A percentile compares a stretch with the other conserved stretches of the same genome.
phyloP scores from a whole-genome alignment of 2,888 invertebrate species.

The Auanema sp. region DNA sequence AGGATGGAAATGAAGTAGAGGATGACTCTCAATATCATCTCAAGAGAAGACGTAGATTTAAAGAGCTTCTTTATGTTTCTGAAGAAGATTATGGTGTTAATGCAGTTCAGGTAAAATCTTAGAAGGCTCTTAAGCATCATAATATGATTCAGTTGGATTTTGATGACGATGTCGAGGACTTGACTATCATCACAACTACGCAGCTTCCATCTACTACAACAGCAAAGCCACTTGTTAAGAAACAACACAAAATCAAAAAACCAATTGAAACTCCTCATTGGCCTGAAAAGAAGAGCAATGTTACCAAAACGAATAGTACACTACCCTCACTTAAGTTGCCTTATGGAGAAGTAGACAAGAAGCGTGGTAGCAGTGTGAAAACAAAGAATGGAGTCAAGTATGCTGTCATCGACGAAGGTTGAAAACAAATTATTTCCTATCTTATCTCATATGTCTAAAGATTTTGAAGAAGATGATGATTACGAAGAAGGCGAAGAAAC shows the following conservation, averaged over 20 bases:
- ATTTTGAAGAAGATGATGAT: slow-evolving; percentile 9
- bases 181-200: slow-evolving; percentile 13
- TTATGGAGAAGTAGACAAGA: not conserved
- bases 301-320: not conserved
- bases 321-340: not conserved
- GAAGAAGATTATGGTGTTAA: slow-evolving; percentile 26
- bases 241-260: not conserved
- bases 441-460: not conserved
- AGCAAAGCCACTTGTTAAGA: not conserved
- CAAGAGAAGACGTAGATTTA: slow-evolving; percentile 12
- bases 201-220: too few relatives aligned
- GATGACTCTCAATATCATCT: not conserved
- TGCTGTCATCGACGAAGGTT: slow-evolving; percentile 17
- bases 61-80: slow-evolving; percentile 1
- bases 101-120: slow-evolving; percentile 31
- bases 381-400: slow-evolving; percentile 21
- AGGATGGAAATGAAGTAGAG: not conserved
- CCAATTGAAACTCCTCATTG: too few relatives aligned
- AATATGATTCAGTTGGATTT: slow-evolving; percentile 25
- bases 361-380: not conserved
- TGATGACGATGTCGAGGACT: slow-evolving; percentile 29
- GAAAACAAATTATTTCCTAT: not conserved
- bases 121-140: not conserved
- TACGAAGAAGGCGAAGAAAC: slow-evolving; percentile 21
- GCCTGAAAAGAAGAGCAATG: not conserved